Evolutionary conservation across 2,113 vertebrate species (phyloP).

Genomic region (Atractosteus spatula): DNA sequence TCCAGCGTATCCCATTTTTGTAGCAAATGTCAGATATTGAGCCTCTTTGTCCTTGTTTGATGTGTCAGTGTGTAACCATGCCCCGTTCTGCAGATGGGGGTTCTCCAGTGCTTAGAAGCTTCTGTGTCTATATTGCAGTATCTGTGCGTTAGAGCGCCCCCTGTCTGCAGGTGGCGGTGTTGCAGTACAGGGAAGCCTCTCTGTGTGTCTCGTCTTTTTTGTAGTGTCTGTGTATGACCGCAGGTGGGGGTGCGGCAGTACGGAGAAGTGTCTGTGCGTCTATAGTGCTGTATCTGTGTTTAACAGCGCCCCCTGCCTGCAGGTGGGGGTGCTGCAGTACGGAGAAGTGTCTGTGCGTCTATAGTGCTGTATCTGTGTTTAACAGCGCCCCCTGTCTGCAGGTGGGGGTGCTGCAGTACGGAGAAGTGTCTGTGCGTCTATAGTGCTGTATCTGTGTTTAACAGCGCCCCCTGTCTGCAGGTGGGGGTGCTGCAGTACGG

Average conservation of each 20-base stretch:
- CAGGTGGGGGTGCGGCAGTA: constrained; percentile 93
- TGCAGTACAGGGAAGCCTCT: neutral
- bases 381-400: constrained; percentile 32
- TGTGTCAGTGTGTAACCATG: too few species aligned
- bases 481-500: constrained; percentile 92
- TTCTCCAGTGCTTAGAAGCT: neutral
- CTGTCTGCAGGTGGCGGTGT: neutral
- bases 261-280: constrained; percentile 63
- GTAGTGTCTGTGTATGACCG: constrained; percentile 19
- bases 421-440: constrained; percentile 58
- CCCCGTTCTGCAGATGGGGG: too few species aligned
- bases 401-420: constrained; percentile 92
- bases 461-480: constrained; percentile 43
- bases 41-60: too few species aligned
- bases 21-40: too few species aligned
- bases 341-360: constrained; percentile 63
- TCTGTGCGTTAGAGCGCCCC: neutral
- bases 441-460: constrained; percentile 20
- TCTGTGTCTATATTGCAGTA: constrained; percentile 4
- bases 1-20: too few species aligned
- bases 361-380: constrained; percentile 20
- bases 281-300: constrained; percentile 19
- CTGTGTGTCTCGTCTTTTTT: constrained; percentile 10
- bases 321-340: constrained; percentile 92
- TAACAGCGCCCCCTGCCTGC: neutral